Evolutionary conservation across 2,888 invertebrate species (phyloP).

Genomic region (Silvanus unidentatus): DNA sequence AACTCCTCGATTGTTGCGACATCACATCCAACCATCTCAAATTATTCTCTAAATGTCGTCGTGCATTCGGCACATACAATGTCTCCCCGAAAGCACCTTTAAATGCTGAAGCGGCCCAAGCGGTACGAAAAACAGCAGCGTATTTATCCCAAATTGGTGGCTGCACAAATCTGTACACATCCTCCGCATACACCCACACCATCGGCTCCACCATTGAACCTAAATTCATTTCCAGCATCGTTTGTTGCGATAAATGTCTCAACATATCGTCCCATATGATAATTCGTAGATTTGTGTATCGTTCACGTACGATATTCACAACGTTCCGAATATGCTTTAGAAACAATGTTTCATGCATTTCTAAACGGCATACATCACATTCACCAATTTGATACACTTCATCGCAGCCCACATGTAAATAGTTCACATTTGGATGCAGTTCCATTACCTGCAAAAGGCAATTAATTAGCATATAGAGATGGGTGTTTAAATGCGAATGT

Average conservation of each 20-base stretch:
- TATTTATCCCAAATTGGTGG: conserved; percentile 61
- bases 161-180: conserved; percentile 54
- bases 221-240: conserved; percentile 56
- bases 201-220: conserved; percentile 68
- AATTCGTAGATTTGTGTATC: conserved; percentile 54
- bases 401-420: conserved; percentile 69
- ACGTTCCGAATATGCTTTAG: conserved; percentile 57
- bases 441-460: conserved; percentile 37
- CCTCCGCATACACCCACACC: conserved; percentile 76
- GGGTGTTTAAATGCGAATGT: conserved; percentile 29
- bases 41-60: conserved; percentile 65
- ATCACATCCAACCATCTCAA: conserved; percentile 64
- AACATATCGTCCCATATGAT: conserved; percentile 82
- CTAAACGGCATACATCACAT: conserved; percentile 55
- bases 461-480: too few relatives aligned
- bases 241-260: conserved; percentile 55
- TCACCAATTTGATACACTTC: conserved; percentile 68
- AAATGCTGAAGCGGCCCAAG: conserved; percentile 70
- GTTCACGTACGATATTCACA: conserved; percentile 54
- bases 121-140: conserved; percentile 58
- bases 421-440: conserved; percentile 41
- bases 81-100: conserved; percentile 73
- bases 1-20: conserved; percentile 52
- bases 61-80: conserved; percentile 59
- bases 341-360: conserved; percentile 54